A percentile compares a stretch with the other conserved stretches of the same genome.
These are phyloP conservation scores for Heliconius aoede DNA, from an alignment of 2,888 invertebrate genomes.

Conservation along the genomic window DNA sequence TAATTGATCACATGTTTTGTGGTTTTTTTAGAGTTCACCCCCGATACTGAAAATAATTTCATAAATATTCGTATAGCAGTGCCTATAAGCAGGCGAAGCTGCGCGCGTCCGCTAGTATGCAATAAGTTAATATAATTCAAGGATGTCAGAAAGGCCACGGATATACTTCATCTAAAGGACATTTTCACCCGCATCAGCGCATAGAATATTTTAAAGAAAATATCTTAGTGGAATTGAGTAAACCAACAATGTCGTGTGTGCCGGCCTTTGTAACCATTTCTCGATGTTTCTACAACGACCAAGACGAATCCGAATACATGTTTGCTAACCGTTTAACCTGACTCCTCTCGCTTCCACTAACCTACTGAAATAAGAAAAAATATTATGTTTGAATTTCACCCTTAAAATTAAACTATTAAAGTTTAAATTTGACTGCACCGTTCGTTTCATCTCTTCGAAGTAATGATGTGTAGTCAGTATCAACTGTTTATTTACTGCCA, in stretches of 20 bases:
- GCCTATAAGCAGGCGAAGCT: no score
- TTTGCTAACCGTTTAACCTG: slow-evolving; percentile 80
- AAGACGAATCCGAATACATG: slow-evolving; percentile 70
- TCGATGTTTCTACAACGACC: slow-evolving; percentile 66
- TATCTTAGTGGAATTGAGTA: slow-evolving; percentile 62
- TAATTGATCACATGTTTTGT: no score
- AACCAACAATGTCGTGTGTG: slow-evolving; percentile 60
- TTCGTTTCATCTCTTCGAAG: slow-evolving; percentile 73
- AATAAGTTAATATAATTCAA: no score
- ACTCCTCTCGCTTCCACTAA: slow-evolving; percentile 76
- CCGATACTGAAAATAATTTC: no score
- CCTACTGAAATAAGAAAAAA: slow-evolving; percentile 72
- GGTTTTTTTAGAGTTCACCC: no score
- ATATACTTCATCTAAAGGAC: no score
- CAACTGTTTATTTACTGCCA: slow-evolving; percentile 80
- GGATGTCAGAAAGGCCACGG: no score
- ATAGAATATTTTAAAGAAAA: slow-evolving; percentile 17
- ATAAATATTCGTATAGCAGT: no score
- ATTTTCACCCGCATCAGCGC: not conserved
- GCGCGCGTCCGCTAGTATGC: no score
- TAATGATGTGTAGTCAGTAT: slow-evolving; percentile 80
- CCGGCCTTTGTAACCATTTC: slow-evolving; percentile 70
- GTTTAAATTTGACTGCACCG: slow-evolving; percentile 66
- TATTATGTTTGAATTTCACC: slow-evolving; percentile 57
- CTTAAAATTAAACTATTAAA: slow-evolving; percentile 59